Evolutionary conservation across 1,140 invertebrate genomes (phyloP), one percentile per base, ranked within the genome.

Genomic region (Mya arenaria): DNA sequence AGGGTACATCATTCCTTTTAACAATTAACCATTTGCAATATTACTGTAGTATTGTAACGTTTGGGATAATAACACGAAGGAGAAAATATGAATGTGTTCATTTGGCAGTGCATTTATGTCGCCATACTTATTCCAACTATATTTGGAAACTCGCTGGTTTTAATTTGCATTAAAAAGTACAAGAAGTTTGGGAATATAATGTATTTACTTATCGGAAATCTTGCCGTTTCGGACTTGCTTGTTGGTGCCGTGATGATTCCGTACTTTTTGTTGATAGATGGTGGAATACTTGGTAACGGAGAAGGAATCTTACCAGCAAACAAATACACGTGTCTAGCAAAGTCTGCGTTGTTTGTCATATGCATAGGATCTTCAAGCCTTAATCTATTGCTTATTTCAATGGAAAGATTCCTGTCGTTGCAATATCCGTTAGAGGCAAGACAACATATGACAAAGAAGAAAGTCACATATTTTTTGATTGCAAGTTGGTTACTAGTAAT

Each of bases 281-380:
- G 36, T 37, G 5, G 17, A n/a, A 25, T 44, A 36, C 8, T 39
- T 1, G 37, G 48, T 13, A 68, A 28, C 34, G 37, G 37, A 0
- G 23, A 65, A 28, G 62, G 62, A 65, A 65, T 65, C 13, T 5
- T 65, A 65, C 19, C 32, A 65, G 4, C 19, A 37, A 65, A 37
- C 41, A 68, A 68, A 68, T 68, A 68, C 30, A 15, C 30, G 1
- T 68, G 65, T 68, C 48, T 68, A 44, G 37, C n/a, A 68, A 44
- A 41, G 19, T 4, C 48, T 0, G 6, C 36, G 30, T n/a, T 25
- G 1, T 68, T 41, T 68, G 37, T 68, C 3, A 39, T 68, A 5
- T 41, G 65, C 37, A 17, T 68, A 1, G 65, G 65, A n/a, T 41
- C 65, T 2, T 68, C 65, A 13, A 44, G 65, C 23, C 19, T 41